Percentiles rank a stretch among this genome's conserved stretches.
Evolutionary conservation across 92 coral and sea anemone genomes (phyloP).

Genomic region (Isaurus tuberculatus): DNA sequence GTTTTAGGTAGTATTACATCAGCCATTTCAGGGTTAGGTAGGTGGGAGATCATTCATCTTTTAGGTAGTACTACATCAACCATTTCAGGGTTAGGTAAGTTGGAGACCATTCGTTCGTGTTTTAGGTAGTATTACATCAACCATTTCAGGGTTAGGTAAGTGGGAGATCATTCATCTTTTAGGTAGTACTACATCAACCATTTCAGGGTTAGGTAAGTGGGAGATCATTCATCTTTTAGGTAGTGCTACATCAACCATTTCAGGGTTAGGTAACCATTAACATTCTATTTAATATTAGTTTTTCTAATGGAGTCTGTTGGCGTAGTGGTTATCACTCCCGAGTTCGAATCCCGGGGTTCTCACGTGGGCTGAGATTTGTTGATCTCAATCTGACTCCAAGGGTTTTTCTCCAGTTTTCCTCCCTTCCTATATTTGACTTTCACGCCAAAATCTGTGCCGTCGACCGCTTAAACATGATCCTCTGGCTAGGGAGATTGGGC

Average conservation of each 20-base stretch:
- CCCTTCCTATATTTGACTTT: too few species aligned
- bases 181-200: slow-evolving; percentile 58
- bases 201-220: slow-evolving; percentile 51
- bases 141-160: slow-evolving; percentile 48
- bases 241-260: slow-evolving; percentile 59
- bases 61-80: slow-evolving; percentile 61
- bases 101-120: neutral
- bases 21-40: slow-evolving; percentile 56
- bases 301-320: too few species aligned
- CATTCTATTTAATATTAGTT: neutral
- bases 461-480: too few species aligned
- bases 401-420: too few species aligned
- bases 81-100: slow-evolving; percentile 16
- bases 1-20: slow-evolving; percentile 58
- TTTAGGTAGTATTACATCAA: neutral
- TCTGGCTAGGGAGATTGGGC: too few species aligned
- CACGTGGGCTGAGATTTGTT: too few species aligned
- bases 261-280: neutral
- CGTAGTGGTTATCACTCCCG: too few species aligned
- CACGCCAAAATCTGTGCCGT: too few species aligned
- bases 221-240: slow-evolving; percentile 22
- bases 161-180: neutral
- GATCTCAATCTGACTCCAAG: too few species aligned
- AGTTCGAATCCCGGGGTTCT: too few species aligned
- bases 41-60: neutral